Conservation (phyloP, 2,797 vertebrate genomes). For the Megalops cyprinoides region DNA sequence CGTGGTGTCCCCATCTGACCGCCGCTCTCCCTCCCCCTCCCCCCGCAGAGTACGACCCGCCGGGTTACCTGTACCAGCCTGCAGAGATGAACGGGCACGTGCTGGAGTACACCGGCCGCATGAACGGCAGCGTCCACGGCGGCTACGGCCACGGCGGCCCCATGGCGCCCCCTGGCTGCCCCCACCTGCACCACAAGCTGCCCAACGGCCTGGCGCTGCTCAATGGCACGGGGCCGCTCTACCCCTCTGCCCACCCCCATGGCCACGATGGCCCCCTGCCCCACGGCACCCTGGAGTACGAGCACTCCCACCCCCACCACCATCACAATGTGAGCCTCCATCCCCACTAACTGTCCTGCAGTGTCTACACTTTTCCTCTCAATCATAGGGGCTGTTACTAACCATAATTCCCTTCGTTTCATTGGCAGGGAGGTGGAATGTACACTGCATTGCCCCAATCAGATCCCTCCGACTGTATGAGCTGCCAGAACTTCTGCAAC, state of each 20-base stretch:
- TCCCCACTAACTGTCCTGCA: neutral
- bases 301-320: slow-evolving; percentile 76
- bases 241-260: slow-evolving; percentile 68
- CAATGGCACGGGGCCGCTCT: slow-evolving; percentile 74
- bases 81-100: slow-evolving; percentile 84
- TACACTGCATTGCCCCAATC: slow-evolving; percentile 83
- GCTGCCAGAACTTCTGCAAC: slow-evolving; percentile 92
- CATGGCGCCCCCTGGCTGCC: slow-evolving; percentile 78
- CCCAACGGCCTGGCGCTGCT: slow-evolving; percentile 77
- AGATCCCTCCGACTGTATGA: slow-evolving; percentile 84
- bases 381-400: neutral
- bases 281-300: slow-evolving; percentile 74
- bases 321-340: slow-evolving; percentile 72
- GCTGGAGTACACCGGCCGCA: slow-evolving; percentile 80
- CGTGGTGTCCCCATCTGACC: neutral
- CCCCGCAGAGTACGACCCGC: slow-evolving; percentile 86
- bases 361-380: neutral
- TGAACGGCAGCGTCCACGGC: slow-evolving; percentile 78
- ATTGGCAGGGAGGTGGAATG: slow-evolving; percentile 79
- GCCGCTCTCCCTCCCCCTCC: neutral
- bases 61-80: slow-evolving; percentile 87
- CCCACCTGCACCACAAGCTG: slow-evolving; percentile 85
- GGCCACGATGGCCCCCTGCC: slow-evolving; percentile 70
- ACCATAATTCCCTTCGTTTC: slow-evolving; percentile 32
- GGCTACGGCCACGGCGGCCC: slow-evolving; percentile 73